A percentile compares a stretch with the other conserved stretches of the same genome.
These are phyloP conservation scores for Mustelus asterias DNA, from an alignment of 2,113 vertebrate species.

Conservation along the genomic window DNA sequence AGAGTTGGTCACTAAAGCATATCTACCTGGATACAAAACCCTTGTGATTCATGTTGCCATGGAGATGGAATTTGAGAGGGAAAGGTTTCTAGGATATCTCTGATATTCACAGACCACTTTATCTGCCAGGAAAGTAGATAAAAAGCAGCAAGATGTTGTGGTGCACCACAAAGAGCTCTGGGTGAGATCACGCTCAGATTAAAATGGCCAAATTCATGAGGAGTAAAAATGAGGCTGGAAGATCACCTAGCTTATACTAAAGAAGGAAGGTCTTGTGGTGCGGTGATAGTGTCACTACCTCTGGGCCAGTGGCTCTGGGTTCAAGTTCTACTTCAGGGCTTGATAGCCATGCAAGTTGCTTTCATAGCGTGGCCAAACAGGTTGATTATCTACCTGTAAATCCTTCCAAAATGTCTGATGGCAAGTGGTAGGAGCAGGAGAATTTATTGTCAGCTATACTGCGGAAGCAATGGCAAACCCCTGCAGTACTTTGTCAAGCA, in stretches of 20 bases:
- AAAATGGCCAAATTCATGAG: not conserved
- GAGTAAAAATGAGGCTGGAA: not conserved
- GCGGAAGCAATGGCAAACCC: no score
- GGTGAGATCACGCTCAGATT: not conserved
- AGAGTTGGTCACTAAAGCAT: not conserved
- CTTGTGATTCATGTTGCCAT: not conserved
- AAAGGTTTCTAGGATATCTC: not conserved
- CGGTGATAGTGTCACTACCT: no score
- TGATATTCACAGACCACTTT: not conserved
- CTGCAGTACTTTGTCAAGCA: no score
- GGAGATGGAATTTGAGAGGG: not conserved
- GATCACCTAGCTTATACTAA: not conserved
- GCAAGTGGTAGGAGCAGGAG: no score
- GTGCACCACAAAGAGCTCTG: not conserved
- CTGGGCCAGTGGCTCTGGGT: no score
- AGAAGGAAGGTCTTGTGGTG: no score
- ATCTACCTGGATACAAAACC: not conserved
- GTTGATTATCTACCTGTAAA: no score
- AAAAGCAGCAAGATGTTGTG: not conserved
- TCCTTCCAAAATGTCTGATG: no score
- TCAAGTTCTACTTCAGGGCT: no score
- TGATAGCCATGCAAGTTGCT: no score
- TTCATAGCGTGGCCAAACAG: no score
- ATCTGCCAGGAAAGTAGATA: not conserved
- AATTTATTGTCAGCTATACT: no score